These are phyloP conservation scores for Petrolisthes cinctipes DNA, from an alignment of 2,888 invertebrate species.

Conservation along the genomic window DNA sequence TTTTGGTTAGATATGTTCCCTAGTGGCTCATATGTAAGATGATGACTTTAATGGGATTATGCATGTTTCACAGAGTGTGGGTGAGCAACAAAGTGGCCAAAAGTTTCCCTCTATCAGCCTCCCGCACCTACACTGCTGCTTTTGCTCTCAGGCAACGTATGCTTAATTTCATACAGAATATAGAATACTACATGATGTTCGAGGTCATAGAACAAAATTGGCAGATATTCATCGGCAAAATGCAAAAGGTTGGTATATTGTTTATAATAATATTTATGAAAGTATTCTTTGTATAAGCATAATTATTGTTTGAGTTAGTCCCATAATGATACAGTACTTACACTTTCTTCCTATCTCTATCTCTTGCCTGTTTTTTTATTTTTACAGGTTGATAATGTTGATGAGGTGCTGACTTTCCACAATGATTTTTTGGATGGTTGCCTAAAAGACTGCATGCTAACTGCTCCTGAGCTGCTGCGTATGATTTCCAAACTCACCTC, in stretches of 20 bases:
- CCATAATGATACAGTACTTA: constrained; percentile 75
- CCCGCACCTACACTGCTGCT: constrained; percentile 80
- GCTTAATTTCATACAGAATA: constrained; percentile 95
- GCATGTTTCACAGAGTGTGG: constrained; percentile 81
- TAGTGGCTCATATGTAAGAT: too few relatives aligned
- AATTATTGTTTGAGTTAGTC: not conserved
- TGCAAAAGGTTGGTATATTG: constrained; percentile 78
- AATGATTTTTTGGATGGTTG: constrained; percentile 90
- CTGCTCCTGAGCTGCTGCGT: constrained; percentile 85
- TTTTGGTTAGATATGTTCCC: too few relatives aligned
- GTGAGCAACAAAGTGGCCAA: constrained; percentile 91
- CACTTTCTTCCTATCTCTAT: constrained; percentile 77
- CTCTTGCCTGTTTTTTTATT: too few relatives aligned
- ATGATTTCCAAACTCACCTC: constrained; percentile 88
- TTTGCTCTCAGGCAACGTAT: constrained; percentile 93
- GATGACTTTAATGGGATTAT: too few relatives aligned
- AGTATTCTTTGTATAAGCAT: not conserved
- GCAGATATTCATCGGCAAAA: constrained; percentile 87
- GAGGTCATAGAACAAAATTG: constrained; percentile 98
- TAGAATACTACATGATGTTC: constrained; percentile 98
- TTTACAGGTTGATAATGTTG: constrained; percentile 72
- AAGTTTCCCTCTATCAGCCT: constrained; percentile 74
- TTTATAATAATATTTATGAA: not conserved
- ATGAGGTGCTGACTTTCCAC: constrained; percentile 88
- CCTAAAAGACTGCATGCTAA: constrained; percentile 94